A percentile compares a stretch with the other conserved stretches of the same genome.
Evolutionary conservation across 2,888 invertebrate species (phyloP).

Genomic region (Synergus gifuensis): DNA sequence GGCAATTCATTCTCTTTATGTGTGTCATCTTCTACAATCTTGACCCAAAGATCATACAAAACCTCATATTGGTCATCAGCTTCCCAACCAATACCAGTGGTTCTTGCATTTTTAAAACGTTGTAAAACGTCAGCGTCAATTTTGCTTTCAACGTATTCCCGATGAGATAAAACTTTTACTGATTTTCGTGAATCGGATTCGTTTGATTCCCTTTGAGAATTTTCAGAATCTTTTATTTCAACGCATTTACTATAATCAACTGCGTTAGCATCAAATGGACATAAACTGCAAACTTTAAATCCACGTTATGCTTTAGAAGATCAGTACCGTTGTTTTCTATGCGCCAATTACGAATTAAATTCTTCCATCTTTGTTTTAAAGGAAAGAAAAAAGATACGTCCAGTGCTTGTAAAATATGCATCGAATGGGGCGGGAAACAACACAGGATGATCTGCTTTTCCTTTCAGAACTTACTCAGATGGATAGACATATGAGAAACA

Average conservation of each 20-base stretch:
- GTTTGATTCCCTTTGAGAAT: conserved; percentile 6
- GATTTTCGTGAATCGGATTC: conserved; percentile 12
- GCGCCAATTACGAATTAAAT: conserved; percentile 50
- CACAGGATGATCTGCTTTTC: conserved; percentile 58
- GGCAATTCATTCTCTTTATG: conserved; percentile 23
- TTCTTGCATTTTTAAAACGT: conserved; percentile 46
- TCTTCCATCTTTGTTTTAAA: conserved; percentile 57
- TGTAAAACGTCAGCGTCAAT: conserved; percentile 45
- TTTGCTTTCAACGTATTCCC: conserved; percentile 46
- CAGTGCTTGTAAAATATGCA: conserved; percentile 40
- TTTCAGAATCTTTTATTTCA: too few relatives aligned
- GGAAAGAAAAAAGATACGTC: conserved; percentile 18
- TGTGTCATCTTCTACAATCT: conserved; percentile 44
- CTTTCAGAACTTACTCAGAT: conserved; percentile 58
- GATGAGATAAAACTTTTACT: too few relatives aligned
- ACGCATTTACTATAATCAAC: too few relatives aligned
- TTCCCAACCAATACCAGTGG: conserved; percentile 43
- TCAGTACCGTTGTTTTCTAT: conserved; percentile 52
- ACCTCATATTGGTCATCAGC: conserved; percentile 44
- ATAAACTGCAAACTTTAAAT: conserved; percentile 39
- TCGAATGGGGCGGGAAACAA: conserved; percentile 59
- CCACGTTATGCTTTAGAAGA: conserved; percentile 53
- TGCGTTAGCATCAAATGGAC: conserved; percentile 5
- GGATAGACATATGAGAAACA: conserved; percentile 58
- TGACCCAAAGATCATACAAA: background rate